These are phyloP conservation scores for Edolisoma coerulescens DNA, from an alignment of 2,113 vertebrate species.

Conservation along the genomic window DNA sequence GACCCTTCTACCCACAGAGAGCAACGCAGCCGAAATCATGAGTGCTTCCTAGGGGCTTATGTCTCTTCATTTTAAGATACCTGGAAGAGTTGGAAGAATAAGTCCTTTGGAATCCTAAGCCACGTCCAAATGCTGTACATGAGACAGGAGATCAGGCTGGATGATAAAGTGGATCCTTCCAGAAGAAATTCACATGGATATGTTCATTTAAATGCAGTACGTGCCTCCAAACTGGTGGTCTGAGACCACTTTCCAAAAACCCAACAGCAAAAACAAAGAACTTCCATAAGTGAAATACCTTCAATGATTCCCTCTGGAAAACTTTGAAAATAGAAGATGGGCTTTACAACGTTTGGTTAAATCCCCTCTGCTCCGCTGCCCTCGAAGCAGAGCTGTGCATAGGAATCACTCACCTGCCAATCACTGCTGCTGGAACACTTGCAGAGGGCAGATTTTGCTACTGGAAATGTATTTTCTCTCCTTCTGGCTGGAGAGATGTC, in stretches of 20 bases:
- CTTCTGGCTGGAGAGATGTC: not conserved
- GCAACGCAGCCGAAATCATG: not conserved
- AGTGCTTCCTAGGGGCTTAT: not conserved
- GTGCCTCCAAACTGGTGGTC: not conserved
- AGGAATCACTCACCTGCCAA: not conserved
- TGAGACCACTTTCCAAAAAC: not conserved
- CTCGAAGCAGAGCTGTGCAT: not conserved
- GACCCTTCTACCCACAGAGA: not conserved
- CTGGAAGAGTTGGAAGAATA: not conserved
- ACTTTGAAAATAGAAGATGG: not conserved
- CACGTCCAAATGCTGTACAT: not conserved
- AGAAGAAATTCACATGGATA: not conserved
- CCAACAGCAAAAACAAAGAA: not conserved
- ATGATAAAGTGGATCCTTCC: not conserved
- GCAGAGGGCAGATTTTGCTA: not conserved
- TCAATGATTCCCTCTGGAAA: not conserved
- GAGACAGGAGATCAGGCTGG: not conserved
- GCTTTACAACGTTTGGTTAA: not conserved
- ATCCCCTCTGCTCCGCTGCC: fast-evolving
- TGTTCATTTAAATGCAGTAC: not conserved
- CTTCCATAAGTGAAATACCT: not conserved
- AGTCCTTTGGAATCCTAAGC: not conserved
- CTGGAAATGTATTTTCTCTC: not conserved
- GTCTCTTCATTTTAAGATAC: not conserved
- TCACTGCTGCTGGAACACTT: not conserved